Percentiles rank a stretch among this genome's conserved stretches.
Evolutionary conservation across 2,113 vertebrate species (phyloP).

Genomic region (Ploceus nigricollis): DNA sequence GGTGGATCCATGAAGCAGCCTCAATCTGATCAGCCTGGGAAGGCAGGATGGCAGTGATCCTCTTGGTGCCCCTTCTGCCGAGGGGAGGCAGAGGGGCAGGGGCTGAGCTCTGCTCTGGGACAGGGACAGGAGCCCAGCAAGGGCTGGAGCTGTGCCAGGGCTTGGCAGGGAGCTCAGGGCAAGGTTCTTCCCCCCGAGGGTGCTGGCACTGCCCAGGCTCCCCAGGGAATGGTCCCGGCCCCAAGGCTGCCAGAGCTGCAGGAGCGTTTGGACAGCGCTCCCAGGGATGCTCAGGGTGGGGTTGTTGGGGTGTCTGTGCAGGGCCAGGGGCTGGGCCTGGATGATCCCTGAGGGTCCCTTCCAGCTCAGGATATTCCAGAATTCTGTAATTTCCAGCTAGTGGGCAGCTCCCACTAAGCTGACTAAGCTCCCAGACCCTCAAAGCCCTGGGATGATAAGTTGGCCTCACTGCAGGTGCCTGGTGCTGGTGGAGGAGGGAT

Average conservation of each 20-base stretch:
- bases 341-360: fast-evolving
- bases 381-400: background rate
- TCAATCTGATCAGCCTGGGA: background rate
- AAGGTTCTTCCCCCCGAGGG: background rate
- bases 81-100: background rate
- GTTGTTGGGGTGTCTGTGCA: background rate
- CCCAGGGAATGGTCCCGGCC: background rate
- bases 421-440: background rate
- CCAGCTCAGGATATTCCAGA: fast-evolving
- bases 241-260: background rate
- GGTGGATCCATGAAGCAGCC: fast-evolving
- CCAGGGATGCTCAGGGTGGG: background rate
- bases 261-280: background rate
- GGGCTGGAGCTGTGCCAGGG: background rate
- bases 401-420: background rate
- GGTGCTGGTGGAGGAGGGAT: background rate
- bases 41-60: background rate
- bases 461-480: background rate
- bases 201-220: background rate
- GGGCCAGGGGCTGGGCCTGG: fast-evolving
- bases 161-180: background rate
- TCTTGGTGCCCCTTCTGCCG: fast-evolving
- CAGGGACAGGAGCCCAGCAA: background rate
- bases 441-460: fast-evolving
- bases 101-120: background rate